phyloP scores from a whole-genome alignment of 2,797 vertebrate genomes.

The Pogoniulus pusillus region DNA sequence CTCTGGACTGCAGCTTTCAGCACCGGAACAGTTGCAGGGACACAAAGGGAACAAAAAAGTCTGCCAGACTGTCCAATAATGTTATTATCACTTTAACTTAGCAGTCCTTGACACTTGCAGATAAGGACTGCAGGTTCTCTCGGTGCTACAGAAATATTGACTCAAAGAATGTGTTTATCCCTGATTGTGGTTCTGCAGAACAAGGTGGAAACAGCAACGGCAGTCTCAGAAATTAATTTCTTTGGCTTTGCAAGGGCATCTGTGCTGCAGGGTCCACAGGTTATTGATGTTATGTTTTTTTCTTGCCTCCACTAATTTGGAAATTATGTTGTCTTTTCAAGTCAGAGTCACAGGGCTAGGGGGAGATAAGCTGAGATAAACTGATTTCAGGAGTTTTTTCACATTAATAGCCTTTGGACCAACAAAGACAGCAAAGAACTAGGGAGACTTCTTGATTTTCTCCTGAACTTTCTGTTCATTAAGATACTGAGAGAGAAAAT shows the following conservation, averaged over 20 bases:
- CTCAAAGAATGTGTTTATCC: conserved; percentile 65
- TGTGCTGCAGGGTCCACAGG: neutral
- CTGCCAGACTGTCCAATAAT: neutral
- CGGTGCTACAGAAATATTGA: conserved; percentile 53
- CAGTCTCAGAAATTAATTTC: conserved; percentile 47
- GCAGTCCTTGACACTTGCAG: conserved; percentile 56
- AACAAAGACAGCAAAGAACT: neutral
- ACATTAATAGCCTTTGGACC: neutral
- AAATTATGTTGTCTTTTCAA: conserved; percentile 36
- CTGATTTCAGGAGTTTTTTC: neutral
- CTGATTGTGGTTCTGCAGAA: conserved; percentile 22
- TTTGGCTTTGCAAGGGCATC: conserved; percentile 36
- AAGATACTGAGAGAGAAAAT: neutral
- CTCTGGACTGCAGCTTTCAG: neutral
- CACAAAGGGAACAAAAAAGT: neutral
- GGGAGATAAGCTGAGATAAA: neutral
- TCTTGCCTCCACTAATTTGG: neutral
- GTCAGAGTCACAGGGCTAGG: neutral
- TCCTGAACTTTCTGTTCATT: neutral
- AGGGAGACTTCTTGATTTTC: neutral
- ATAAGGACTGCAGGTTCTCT: conserved; percentile 59
- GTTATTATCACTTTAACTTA: conserved; percentile 20
- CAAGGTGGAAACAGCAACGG: conserved; percentile 49
- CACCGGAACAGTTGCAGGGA: neutral
- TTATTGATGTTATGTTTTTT: neutral